These are phyloP conservation scores for Sebastes cheni DNA, from an alignment of 2,797 vertebrate genomes.

Conservation along the genomic window DNA sequence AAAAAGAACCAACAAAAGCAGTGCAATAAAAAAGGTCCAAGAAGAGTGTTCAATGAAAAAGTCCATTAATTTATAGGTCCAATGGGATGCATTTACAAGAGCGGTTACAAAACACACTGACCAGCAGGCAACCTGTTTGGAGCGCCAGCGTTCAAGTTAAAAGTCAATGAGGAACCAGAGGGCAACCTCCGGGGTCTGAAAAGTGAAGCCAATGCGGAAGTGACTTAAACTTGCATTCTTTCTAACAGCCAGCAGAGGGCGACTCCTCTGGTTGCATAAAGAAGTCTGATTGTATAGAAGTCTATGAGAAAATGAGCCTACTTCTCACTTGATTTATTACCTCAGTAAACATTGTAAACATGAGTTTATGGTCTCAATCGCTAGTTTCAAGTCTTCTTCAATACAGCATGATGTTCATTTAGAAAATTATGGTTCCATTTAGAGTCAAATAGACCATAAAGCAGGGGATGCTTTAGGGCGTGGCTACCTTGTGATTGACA, in stretches of 20 bases:
- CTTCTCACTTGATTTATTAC: too few relatives aligned
- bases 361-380: rapidly evolving
- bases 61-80: background rate
- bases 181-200: background rate
- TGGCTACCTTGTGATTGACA: too few relatives aligned
- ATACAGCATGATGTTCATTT: too few relatives aligned
- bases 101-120: background rate
- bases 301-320: too few relatives aligned
- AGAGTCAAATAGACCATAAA: too few relatives aligned
- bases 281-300: too few relatives aligned
- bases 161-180: background rate
- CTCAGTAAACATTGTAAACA: too few relatives aligned
- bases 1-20: background rate
- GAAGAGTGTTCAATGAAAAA: background rate
- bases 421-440: too few relatives aligned
- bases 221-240: background rate
- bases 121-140: background rate
- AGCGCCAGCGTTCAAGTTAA: background rate
- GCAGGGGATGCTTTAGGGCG: too few relatives aligned
- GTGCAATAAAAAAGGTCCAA: background rate
- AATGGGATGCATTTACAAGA: background rate
- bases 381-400: too few relatives aligned
- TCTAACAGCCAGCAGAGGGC: too few relatives aligned
- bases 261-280: too few relatives aligned
- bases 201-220: background rate